Evolutionary conservation across 1,140 invertebrate genomes (phyloP).

Genomic region (Drosophila kanapiae): DNA sequence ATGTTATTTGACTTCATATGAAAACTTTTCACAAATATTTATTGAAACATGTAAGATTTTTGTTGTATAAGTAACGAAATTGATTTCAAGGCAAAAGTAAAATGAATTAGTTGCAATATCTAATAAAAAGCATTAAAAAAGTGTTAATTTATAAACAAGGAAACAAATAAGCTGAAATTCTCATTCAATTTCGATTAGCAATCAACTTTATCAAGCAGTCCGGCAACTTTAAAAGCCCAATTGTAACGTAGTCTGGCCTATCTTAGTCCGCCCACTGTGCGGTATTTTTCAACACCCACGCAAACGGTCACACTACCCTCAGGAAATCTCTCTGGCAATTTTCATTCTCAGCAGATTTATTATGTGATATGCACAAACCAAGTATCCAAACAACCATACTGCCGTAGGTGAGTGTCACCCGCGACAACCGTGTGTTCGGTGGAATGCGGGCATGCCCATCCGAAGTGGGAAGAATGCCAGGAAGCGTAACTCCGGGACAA

Average conservation of each 20-base stretch:
- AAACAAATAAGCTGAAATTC: neutral
- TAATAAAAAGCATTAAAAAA: neutral
- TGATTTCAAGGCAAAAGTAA: neutral
- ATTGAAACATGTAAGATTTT: neutral
- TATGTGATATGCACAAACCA: conserved; percentile 41
- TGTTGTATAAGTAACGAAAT: no score
- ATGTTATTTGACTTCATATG: no score
- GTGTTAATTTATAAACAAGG: no score
- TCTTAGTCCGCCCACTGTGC: neutral
- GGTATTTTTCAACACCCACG: neutral
- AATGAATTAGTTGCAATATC: neutral
- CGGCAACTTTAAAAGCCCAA: neutral
- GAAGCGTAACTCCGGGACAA: conserved; percentile 1
- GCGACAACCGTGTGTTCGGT: neutral
- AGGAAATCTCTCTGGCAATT: conserved; percentile 7
- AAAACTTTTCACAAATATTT: neutral
- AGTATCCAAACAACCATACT: conserved; percentile 22
- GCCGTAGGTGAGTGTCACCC: conserved; percentile 30
- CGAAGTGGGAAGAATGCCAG: neutral
- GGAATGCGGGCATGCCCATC: neutral
- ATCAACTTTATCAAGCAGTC: neutral
- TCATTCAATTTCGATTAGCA: conserved; percentile 1
- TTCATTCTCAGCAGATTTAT: conserved; percentile 25
- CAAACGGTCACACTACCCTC: conserved; percentile 14
- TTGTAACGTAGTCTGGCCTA: neutral